phyloP scores from a whole-genome alignment of 2,888 invertebrate species.

The Caenorhabditis sp. region DNA sequence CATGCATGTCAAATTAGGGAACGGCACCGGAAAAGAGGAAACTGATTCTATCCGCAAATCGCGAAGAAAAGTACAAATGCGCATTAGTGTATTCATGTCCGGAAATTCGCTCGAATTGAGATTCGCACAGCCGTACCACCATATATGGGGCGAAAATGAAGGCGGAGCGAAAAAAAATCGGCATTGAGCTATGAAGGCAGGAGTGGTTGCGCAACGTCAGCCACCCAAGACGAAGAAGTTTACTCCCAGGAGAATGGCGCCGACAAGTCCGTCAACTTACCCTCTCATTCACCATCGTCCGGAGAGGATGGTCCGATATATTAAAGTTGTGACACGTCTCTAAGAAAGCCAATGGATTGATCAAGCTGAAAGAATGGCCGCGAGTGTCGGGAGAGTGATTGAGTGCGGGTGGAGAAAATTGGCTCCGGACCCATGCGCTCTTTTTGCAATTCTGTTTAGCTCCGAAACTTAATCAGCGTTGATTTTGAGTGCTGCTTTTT shows the following conservation, averaged over 20 bases:
- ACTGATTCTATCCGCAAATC: slow-evolving; percentile 36
- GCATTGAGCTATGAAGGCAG: slow-evolving; percentile 43
- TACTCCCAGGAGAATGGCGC: slow-evolving; percentile 57
- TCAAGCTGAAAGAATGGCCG: background rate
- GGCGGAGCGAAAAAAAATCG: slow-evolving; percentile 44
- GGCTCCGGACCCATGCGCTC: slow-evolving; percentile 36
- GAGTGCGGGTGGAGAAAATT: background rate
- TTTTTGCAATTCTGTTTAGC: background rate
- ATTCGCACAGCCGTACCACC: slow-evolving; percentile 25
- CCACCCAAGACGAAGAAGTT: slow-evolving; percentile 67
- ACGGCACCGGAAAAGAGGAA: slow-evolving; percentile 50
- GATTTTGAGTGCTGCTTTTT: slow-evolving; percentile 47
- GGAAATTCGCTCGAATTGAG: slow-evolving; percentile 51
- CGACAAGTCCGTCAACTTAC: slow-evolving; percentile 57
- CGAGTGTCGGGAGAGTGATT: background rate
- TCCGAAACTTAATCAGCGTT: slow-evolving; percentile 52
- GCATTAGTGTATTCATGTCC: slow-evolving; percentile 57
- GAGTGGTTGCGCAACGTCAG: slow-evolving; percentile 57
- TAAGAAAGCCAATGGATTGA: slow-evolving; percentile 16
- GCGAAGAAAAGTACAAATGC: slow-evolving; percentile 57
- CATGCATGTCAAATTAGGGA: slow-evolving; percentile 51
- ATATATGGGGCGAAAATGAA: slow-evolving; percentile 27
- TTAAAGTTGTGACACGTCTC: slow-evolving; percentile 41
- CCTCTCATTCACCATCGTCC: slow-evolving; percentile 12
- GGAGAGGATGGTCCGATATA: slow-evolving; percentile 49